Conservation (phyloP, 2,888 invertebrate species). For the Criorhina ranunculi region DNA sequence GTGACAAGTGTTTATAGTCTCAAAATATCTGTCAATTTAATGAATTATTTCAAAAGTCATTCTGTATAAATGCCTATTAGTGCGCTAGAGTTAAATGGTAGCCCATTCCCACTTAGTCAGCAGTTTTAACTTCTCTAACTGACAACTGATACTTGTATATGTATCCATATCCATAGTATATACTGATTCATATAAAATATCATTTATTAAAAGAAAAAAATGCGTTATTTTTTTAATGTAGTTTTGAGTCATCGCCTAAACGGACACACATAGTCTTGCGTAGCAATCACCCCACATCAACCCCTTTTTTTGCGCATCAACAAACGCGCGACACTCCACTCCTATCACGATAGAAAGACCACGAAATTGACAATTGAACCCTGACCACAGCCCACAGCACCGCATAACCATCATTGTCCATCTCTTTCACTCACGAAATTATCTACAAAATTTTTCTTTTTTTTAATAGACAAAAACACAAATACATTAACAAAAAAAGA, state of each 20-base stretch:
- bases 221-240: neutral
- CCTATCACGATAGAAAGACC: conserved; percentile 13
- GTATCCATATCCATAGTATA: neutral
- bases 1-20: no score
- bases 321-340: conserved; percentile 33
- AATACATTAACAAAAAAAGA: neutral
- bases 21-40: no score
- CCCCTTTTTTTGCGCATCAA: conserved; percentile 41
- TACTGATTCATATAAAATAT: neutral
- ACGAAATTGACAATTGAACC: conserved; percentile 49
- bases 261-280: conserved; percentile 10
- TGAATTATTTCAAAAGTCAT: neutral
- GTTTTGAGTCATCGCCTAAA: conserved; percentile 42
- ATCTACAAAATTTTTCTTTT: conserved; percentile 32
- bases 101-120: neutral
- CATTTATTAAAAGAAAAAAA: neutral
- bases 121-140: neutral
- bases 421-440: neutral
- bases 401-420: conserved; percentile 10
- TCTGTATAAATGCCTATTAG: neutral
- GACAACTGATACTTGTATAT: neutral
- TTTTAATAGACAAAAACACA: neutral
- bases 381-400: conserved; percentile 31
- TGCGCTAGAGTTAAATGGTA: neutral
- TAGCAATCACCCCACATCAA: conserved; percentile 26